Conservation (phyloP, 2,113 vertebrate genomes). For the Megatriorchis doriae region DNA sequence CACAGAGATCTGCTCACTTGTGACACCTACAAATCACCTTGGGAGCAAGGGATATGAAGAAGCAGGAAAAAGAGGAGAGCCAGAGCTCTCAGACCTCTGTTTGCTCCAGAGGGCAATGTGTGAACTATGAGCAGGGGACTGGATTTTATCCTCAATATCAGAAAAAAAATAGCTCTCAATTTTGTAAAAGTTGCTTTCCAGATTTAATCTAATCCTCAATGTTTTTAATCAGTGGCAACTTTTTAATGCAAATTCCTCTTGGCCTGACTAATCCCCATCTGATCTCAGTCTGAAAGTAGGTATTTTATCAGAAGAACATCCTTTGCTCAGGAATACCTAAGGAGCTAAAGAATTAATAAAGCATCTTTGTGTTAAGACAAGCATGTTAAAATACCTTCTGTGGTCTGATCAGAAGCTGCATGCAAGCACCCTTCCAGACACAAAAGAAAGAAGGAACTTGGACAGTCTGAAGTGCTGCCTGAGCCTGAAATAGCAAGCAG, state of each 20-base stretch:
- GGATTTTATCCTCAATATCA: neutral
- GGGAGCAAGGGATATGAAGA: neutral
- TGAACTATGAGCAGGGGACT: neutral
- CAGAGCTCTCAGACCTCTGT: neutral
- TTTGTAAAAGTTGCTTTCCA: neutral
- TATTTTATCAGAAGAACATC: neutral
- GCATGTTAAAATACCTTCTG: neutral
- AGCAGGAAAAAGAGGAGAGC: neutral
- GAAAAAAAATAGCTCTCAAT: neutral
- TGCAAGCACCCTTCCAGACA: neutral
- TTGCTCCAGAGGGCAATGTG: neutral
- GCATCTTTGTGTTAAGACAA: neutral
- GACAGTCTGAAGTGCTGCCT: neutral
- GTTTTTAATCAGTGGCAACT: neutral
- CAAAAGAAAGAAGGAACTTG: neutral
- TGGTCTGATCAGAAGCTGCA: neutral
- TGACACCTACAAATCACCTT: neutral
- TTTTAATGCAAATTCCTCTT: neutral
- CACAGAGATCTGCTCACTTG: neutral
- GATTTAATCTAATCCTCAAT: neutral
- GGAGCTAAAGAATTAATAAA: neutral
- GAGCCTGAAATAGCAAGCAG: neutral
- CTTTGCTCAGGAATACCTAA: neutral
- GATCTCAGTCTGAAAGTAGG: neutral
- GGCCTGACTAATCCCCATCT: neutral